Conservation (phyloP, 2,797 vertebrate species). For the Phoebastria nigripes region DNA sequence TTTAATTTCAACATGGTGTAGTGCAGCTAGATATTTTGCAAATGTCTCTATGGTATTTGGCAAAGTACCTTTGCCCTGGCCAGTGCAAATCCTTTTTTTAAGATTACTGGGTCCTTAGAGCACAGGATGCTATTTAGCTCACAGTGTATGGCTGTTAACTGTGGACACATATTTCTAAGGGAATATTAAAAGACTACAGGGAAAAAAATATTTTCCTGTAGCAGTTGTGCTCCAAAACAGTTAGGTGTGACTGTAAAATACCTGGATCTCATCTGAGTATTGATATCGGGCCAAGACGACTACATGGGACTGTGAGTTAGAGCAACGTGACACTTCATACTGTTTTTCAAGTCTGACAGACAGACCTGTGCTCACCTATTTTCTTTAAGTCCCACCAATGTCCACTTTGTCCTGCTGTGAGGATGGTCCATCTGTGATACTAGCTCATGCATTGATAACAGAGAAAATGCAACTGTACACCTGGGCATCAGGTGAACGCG, state of each 20-base stretch:
- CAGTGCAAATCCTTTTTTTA: background rate
- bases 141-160: background rate
- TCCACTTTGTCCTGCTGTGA: background rate
- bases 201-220: background rate
- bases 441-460: background rate
- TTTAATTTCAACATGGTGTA: background rate
- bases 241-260: background rate
- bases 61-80: background rate
- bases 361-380: background rate
- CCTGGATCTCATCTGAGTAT: background rate
- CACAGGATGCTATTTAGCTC: background rate
- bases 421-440: background rate
- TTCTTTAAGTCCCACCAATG: background rate
- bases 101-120: background rate
- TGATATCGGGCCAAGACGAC: background rate
- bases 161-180: background rate
- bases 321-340: background rate
- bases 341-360: background rate
- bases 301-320: accelerated
- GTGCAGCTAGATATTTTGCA: background rate
- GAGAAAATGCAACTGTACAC: background rate
- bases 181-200: background rate
- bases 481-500: accelerated
- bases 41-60: background rate
- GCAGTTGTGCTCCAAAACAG: background rate